Evolutionary conservation across 1,140 invertebrate species (phyloP).

Genomic region (Formica exsecta): DNA sequence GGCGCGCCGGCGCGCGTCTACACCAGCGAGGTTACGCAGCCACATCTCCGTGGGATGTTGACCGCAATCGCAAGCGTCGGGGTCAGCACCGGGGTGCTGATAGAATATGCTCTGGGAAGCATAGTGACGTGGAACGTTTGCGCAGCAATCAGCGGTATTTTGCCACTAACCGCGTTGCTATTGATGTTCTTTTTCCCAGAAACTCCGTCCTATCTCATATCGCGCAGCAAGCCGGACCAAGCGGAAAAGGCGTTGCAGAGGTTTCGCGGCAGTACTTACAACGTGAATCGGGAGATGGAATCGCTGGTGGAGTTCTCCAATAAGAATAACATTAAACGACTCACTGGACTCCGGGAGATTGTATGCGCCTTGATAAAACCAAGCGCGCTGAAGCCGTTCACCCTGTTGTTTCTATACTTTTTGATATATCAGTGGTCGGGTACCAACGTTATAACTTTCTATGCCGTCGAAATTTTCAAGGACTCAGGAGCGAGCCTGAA

Average conservation of each 20-base stretch:
- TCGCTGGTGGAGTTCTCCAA: constrained; percentile 88
- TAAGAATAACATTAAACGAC: constrained; percentile 88
- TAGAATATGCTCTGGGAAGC: constrained; percentile 89
- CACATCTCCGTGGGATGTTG: constrained; percentile 90
- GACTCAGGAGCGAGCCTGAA: constrained; percentile 88
- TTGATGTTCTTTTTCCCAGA: constrained; percentile 90
- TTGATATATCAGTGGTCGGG: constrained; percentile 92
- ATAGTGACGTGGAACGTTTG: constrained; percentile 88
- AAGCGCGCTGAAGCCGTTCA: constrained; percentile 89
- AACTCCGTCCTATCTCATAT: constrained; percentile 90
- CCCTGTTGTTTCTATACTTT: constrained; percentile 89
- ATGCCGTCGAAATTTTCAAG: constrained; percentile 92
- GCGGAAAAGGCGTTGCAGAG: constrained; percentile 88
- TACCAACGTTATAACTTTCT: constrained; percentile 93
- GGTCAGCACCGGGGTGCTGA: constrained; percentile 88
- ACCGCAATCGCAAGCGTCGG: constrained; percentile 89
- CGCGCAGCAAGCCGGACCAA: constrained; percentile 88
- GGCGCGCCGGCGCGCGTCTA: constrained; percentile 90
- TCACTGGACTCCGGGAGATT: constrained; percentile 87
- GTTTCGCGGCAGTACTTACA: constrained; percentile 89
- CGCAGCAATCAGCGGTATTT: constrained; percentile 87
- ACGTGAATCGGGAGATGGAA: constrained; percentile 89
- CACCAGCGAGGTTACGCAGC: constrained; percentile 90
- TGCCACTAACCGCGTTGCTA: constrained; percentile 88
- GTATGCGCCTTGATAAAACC: constrained; percentile 88